Evolutionary conservation across 2,797 vertebrate genomes (phyloP), one percentile per base, ranked within the genome.

Genomic region (Bradypodion ventrale): DNA sequence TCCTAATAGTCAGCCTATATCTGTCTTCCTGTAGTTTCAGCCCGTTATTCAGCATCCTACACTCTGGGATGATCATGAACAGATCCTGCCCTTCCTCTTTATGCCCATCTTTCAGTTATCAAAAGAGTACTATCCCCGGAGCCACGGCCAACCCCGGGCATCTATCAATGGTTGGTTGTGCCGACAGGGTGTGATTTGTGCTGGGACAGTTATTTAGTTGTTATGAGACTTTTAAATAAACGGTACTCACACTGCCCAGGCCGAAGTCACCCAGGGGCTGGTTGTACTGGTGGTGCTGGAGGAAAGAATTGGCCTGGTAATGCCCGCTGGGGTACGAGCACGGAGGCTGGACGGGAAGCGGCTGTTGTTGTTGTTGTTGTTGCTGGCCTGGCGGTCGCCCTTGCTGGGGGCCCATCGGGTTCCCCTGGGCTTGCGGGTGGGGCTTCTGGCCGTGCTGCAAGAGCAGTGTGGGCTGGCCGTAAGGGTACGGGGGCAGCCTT

Each of bases 401-500:
- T 7, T 90, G 80, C 68, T 92, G 92, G 1, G 84, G 35, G 12
- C 12, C 69, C 4, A 27, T 16, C 87, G 87, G 1, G 89, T 85
- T 72, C 88, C 85, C 78, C 19, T 94, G 92, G 21, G n/a, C 77
- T 75, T 90, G 92, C 1, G 84, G 81, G 72, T 89, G 93, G 49
- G 88, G 81, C 62, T 95, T 95, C 0, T 56, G 72, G n/a, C 83
- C 44, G 44, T 74, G 88, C 13, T 90, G 95, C 19, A 97, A 94
- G 88, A 95, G 82, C 69, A 91, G 1, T 1, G 90, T 87, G 13
- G 96, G 92, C 80, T 97, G 97, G 73, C 91, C 94, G 84, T 97
- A 97, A 0, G 97, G 93, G 87, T 98, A 98, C 0, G 96, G 97
- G 0, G 97, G 97, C n/a, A 98, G 96, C 52, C 97, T 94, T 94